Evolutionary conservation across 2,113 vertebrate genomes (phyloP).

Genomic region (Acinonyx jubatus): DNA sequence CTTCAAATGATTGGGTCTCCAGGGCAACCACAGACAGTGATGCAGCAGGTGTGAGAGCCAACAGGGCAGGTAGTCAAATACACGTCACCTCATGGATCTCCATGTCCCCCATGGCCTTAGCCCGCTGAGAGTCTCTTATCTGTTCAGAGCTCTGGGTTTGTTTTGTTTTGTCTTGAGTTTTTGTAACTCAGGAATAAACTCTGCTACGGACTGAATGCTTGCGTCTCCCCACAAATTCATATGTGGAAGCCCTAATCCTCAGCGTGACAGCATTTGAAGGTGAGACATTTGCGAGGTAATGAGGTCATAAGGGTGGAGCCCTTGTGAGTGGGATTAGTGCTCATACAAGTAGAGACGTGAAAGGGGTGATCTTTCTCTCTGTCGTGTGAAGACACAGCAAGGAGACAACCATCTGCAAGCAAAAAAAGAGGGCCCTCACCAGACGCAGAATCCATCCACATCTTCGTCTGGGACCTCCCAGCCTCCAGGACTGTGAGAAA

Average conservation of each 20-base stretch:
- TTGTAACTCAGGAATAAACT: slow-evolving; percentile 1
- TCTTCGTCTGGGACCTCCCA: not conserved
- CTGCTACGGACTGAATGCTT: not conserved
- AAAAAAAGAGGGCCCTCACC: not conserved
- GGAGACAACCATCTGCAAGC: not conserved
- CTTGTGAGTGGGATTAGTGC: not conserved
- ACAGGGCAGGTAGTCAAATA: too few species aligned
- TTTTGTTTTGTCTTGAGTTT: not conserved
- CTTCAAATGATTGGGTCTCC: not conserved
- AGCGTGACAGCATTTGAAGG: not conserved
- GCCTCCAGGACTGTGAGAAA: not conserved
- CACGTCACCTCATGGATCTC: not conserved
- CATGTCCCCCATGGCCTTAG: not conserved
- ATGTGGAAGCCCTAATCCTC: not conserved
- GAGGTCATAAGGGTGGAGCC: not conserved
- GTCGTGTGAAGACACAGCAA: not conserved
- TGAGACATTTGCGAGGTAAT: not conserved
- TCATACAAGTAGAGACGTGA: not conserved
- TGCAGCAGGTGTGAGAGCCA: not conserved
- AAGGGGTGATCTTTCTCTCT: not conserved
- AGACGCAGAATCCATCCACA: not conserved
- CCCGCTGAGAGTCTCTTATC: not conserved
- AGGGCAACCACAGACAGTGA: not conserved
- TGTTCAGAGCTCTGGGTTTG: not conserved
- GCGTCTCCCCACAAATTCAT: not conserved